Evolutionary conservation across 2,888 invertebrate species (phyloP).

Genomic region (Tholera decimalis): DNA sequence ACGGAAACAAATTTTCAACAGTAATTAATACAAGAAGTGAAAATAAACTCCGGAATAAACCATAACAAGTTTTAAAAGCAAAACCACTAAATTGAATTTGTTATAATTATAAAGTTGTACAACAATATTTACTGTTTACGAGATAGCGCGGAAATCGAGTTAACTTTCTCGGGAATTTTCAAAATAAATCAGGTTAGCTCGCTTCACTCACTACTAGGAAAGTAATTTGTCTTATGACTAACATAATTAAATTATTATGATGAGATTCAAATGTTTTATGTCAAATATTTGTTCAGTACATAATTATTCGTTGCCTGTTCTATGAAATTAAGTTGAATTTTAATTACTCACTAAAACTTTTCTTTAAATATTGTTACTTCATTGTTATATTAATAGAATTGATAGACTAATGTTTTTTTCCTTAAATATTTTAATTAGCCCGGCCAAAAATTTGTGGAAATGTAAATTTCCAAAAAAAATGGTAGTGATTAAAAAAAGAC

Average conservation of each 20-base stretch:
- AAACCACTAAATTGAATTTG: conserved; percentile 36
- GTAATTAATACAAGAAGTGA: conserved; percentile 11
- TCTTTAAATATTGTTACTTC: too few species aligned
- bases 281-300: conserved; percentile 38
- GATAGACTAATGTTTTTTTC: too few species aligned
- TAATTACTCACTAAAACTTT: too few species aligned
- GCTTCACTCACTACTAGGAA: conserved; percentile 28
- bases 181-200: conserved; percentile 37
- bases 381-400: too few species aligned
- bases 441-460: too few species aligned
- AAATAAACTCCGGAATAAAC: conserved; percentile 9
- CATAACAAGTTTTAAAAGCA: conserved; percentile 14
- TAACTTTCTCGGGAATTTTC: conserved; percentile 36
- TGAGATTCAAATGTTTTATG: conserved; percentile 37
- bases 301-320: conserved; percentile 14
- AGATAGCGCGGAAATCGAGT: conserved; percentile 36
- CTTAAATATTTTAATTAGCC: too few species aligned
- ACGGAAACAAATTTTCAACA: neutral
- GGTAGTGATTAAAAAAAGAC: too few species aligned
- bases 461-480: too few species aligned
- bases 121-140: conserved; percentile 40
- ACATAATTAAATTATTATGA: conserved; percentile 48
- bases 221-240: conserved; percentile 45
- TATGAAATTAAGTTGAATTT: conserved; percentile 24
- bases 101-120: conserved; percentile 28